phyloP scores from a whole-genome alignment of 1,140 invertebrate species.

The Euura saliciscinereae region DNA sequence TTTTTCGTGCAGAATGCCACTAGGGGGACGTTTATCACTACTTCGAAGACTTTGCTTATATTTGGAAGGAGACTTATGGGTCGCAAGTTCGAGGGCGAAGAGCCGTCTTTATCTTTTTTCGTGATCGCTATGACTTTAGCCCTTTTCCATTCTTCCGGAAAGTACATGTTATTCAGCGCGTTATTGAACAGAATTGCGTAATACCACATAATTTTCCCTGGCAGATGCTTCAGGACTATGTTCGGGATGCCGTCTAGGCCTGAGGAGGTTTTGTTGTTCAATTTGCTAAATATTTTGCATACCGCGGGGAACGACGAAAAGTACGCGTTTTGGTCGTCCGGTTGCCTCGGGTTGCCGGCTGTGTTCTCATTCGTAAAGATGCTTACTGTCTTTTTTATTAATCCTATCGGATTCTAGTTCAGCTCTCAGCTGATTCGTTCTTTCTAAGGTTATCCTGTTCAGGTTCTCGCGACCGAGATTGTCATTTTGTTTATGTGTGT shows the following conservation, averaged over 20 bases:
- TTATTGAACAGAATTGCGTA: conserved; percentile 23
- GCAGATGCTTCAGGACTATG: conserved; percentile 21
- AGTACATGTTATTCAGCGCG: conserved; percentile 21
- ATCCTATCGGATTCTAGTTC: background rate
- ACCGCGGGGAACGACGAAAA: background rate
- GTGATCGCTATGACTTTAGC: conserved; percentile 30
- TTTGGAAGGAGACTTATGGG: conserved; percentile 31
- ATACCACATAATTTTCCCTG: conserved; percentile 7
- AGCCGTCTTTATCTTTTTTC: conserved; percentile 29
- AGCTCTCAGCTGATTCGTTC: background rate
- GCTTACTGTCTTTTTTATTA: background rate
- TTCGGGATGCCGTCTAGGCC: conserved; percentile 24
- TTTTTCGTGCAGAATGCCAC: conserved; percentile 9
- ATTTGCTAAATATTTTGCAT: conserved; percentile 20
- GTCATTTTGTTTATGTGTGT: conserved; percentile 11
- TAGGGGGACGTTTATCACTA: conserved; percentile 18
- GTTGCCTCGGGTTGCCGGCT: no score
- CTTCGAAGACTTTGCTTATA: conserved; percentile 37
- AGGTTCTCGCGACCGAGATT: conserved; percentile 4
- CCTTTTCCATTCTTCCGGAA: conserved; percentile 29
- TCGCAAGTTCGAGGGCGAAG: conserved; percentile 23
- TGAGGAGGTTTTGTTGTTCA: conserved; percentile 25
- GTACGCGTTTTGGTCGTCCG: no score
- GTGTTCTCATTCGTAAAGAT: no score
- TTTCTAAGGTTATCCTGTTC: conserved; percentile 6